These are phyloP conservation scores for Dendrocopos noguchii DNA, from an alignment of 2,113 vertebrate species.

Conservation along the genomic window DNA sequence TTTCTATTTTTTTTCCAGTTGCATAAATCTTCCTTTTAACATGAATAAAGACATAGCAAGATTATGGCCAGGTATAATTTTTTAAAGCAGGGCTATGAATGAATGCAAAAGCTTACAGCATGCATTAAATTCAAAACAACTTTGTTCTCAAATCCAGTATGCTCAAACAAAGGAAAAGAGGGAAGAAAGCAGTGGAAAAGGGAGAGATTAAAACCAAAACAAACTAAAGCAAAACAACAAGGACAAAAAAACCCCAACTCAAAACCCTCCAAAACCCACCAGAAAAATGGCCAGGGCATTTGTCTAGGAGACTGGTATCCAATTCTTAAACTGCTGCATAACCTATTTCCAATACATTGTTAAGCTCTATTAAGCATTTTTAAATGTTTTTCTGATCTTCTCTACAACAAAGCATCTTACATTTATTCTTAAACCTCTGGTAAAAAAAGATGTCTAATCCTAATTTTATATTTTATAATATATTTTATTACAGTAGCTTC, in stretches of 20 bases:
- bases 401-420: not conserved
- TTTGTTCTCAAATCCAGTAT: not conserved
- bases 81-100: not conserved
- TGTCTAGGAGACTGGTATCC: not conserved
- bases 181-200: accelerated
- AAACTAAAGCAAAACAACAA: too few relatives aligned
- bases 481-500: not conserved
- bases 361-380: not conserved
- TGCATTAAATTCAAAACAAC: not conserved
- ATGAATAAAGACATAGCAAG: not conserved
- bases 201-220: not conserved
- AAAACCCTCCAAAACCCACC: too few relatives aligned
- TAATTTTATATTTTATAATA: not conserved
- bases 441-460: not conserved
- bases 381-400: not conserved
- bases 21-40: not conserved
- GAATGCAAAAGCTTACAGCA: not conserved
- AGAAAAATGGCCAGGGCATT: not conserved
- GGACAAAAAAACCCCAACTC: not conserved
- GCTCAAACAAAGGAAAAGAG: not conserved
- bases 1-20: not conserved
- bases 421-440: not conserved
- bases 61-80: not conserved
- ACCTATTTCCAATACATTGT: not conserved
- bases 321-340: not conserved